phyloP scores from a whole-genome alignment of 2,797 vertebrate genomes.

The Phoeniculus purpureus region DNA sequence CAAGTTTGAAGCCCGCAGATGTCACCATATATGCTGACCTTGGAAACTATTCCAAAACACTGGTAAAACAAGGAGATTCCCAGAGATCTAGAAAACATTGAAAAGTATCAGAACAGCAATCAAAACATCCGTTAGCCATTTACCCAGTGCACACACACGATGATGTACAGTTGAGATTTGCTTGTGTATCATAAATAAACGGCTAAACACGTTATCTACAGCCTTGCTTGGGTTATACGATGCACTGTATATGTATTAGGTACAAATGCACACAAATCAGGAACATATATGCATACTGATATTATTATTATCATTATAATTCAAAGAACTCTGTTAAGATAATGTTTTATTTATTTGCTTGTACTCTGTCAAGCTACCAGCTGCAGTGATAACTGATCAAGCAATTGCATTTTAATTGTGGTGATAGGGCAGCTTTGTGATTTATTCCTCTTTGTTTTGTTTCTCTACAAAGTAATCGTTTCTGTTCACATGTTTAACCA shows the following conservation, averaged over 20 bases:
- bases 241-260: background rate
- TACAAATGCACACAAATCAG: background rate
- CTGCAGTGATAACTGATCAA: slow-evolving; percentile 60
- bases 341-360: slow-evolving; percentile 60
- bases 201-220: background rate
- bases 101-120: background rate
- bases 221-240: background rate
- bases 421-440: slow-evolving; percentile 49
- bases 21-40: slow-evolving; percentile 13
- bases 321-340: slow-evolving; percentile 12
- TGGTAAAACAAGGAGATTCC: background rate
- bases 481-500: slow-evolving; percentile 52
- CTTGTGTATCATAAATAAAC: background rate
- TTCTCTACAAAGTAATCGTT: slow-evolving; percentile 65
- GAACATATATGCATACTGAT: background rate
- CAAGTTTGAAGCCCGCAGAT: background rate
- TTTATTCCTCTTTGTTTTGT: slow-evolving; percentile 74
- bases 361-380: slow-evolving; percentile 48
- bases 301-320: background rate
- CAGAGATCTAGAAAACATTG: background rate
- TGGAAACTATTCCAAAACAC: slow-evolving; percentile 11
- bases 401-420: slow-evolving; percentile 61
- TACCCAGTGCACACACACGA: background rate
- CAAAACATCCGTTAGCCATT: background rate
- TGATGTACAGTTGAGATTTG: background rate